Conservation (phyloP, 2,797 vertebrate species). For the Sarcophilus harrisii region DNA sequence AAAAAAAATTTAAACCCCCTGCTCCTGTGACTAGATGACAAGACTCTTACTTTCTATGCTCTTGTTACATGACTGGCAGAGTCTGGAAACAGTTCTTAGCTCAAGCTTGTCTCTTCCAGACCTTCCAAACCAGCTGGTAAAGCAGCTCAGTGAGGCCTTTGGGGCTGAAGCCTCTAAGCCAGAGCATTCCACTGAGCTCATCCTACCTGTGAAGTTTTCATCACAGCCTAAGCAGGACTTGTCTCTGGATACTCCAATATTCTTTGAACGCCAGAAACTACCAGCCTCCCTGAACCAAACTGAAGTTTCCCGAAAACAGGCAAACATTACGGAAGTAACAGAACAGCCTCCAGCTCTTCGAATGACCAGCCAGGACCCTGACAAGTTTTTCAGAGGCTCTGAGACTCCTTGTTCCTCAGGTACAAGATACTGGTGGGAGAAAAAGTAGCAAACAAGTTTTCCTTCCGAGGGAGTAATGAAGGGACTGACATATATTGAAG, state of each 20-base stretch:
- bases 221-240: conserved; percentile 43
- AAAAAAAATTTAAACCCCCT: not conserved
- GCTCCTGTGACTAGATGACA: not conserved
- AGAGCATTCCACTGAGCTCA: conserved; percentile 9
- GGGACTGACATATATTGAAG: not conserved
- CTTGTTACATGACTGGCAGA: conserved; percentile 13
- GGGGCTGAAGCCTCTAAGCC: conserved; percentile 7
- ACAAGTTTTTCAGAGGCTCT: conserved; percentile 44
- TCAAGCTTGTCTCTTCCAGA: conserved; percentile 71
- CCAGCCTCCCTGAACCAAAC: conserved; percentile 18
- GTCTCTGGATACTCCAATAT: conserved; percentile 45
- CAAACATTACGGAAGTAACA: conserved; percentile 53
- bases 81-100: not conserved
- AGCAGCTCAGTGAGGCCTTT: conserved; percentile 83
- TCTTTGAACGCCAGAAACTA: conserved; percentile 44
- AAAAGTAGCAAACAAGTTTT: conserved; percentile 11
- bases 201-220: conserved; percentile 35
- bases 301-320: conserved; percentile 52
- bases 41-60: not conserved
- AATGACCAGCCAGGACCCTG: conserved; percentile 56
- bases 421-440: conserved; percentile 64
- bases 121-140: conserved; percentile 75
- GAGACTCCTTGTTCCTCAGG: conserved; percentile 73
- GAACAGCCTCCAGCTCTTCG: conserved; percentile 6
- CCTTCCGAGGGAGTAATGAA: not conserved